A percentile compares a stretch with the other conserved stretches of the same genome.
Conservation (phyloP, 2,797 vertebrate species). For the Tachyglossus aculeatus region DNA sequence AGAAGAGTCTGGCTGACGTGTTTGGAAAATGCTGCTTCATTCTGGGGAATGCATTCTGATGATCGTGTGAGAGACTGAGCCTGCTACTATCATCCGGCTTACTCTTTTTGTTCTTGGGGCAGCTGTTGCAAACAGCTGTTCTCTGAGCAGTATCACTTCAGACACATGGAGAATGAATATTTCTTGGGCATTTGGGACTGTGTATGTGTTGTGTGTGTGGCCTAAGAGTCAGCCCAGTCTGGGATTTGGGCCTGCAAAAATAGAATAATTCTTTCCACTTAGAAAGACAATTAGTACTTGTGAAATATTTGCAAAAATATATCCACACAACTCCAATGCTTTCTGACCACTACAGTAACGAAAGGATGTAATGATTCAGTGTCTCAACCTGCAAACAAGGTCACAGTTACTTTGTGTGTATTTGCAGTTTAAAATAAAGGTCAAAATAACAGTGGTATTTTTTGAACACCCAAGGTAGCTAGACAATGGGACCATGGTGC, state of each 20-base stretch:
- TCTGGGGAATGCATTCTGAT: neutral
- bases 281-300: neutral
- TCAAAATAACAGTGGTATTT: too few relatives aligned
- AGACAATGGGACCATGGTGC: too few relatives aligned
- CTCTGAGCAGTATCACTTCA: neutral
- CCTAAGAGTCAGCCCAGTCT: neutral
- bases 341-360: too few relatives aligned
- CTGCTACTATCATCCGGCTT: rapidly evolving
- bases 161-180: neutral
- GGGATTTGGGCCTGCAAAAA: neutral
- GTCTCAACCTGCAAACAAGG: too few relatives aligned
- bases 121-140: neutral
- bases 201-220: too few relatives aligned
- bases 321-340: too few relatives aligned
- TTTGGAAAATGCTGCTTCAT: neutral
- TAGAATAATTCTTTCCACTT: neutral
- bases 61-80: rapidly evolving
- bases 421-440: too few relatives aligned
- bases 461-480: too few relatives aligned
- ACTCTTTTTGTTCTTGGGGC: neutral
- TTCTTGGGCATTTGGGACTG: neutral
- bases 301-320: too few relatives aligned
- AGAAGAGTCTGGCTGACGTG: neutral
- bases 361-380: too few relatives aligned
- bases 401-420: too few relatives aligned